A percentile compares a stretch with the other conserved stretches of the same genome.
Conservation (phyloP, 2,113 vertebrate genomes). For the Zingel zingel region DNA sequence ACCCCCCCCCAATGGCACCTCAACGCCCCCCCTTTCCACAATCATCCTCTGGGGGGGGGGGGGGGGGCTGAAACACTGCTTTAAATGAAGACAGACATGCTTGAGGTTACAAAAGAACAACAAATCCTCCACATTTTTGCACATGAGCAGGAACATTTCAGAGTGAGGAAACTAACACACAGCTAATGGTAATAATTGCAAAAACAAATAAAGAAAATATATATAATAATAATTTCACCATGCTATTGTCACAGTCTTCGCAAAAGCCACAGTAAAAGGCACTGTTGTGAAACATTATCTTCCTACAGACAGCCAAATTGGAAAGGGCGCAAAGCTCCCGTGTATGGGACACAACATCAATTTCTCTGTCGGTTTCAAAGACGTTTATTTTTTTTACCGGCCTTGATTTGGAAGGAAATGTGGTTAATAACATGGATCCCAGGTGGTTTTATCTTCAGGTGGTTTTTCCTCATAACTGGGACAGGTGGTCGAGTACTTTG, state of each 20-base stretch:
- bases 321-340: slow-evolving; percentile 30
- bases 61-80: no score
- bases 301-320: slow-evolving; percentile 44
- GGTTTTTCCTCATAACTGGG: slow-evolving; percentile 4
- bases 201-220: slow-evolving; percentile 21
- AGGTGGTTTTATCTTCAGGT: background rate
- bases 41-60: no score
- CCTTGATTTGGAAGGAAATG: slow-evolving; percentile 8
- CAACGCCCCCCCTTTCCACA: no score
- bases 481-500: slow-evolving; percentile 30
- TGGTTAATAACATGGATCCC: background rate
- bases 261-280: slow-evolving; percentile 29
- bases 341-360: slow-evolving; percentile 26
- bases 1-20: no score
- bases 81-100: background rate
- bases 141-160: no score
- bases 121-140: background rate
- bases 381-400: slow-evolving; percentile 13
- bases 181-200: slow-evolving; percentile 30
- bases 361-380: slow-evolving; percentile 35
- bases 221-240: slow-evolving; percentile 3
- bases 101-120: background rate
- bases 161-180: background rate
- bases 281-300: slow-evolving; percentile 52
- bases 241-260: background rate